These are phyloP conservation scores for Spicauda simplicius DNA, from an alignment of 2,888 invertebrate species.

Conservation along the genomic window DNA sequence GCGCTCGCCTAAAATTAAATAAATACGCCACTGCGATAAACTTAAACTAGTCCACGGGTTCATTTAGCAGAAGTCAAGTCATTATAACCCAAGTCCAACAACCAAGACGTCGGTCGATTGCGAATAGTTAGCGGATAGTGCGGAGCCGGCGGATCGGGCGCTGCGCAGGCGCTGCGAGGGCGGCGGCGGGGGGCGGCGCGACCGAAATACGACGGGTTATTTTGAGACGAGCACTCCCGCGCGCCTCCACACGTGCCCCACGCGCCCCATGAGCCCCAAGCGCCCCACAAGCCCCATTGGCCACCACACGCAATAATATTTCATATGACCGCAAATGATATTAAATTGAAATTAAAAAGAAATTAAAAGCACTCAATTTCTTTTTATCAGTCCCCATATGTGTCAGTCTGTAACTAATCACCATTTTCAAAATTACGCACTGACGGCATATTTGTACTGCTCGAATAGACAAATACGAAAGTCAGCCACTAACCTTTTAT, in stretches of 20 bases:
- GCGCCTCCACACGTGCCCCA: slow-evolving; percentile 49
- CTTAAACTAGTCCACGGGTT: slow-evolving; percentile 83
- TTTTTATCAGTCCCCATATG: too few relatives aligned
- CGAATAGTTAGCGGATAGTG: slow-evolving; percentile 96
- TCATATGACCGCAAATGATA: not conserved
- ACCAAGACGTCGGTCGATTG: slow-evolving; percentile 97
- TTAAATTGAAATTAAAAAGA: too few relatives aligned
- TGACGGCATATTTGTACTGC: too few relatives aligned
- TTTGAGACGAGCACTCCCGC: slow-evolving; percentile 75
- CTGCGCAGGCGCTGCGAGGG: slow-evolving; percentile 58
- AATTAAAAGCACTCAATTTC: too few relatives aligned
- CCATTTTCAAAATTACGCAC: too few relatives aligned
- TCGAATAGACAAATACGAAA: too few relatives aligned
- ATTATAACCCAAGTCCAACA: slow-evolving; percentile 89
- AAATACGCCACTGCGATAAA: slow-evolving; percentile 80
- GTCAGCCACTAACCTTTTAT: too few relatives aligned
- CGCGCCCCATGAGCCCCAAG: slow-evolving; percentile 22
- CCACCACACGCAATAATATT: slow-evolving; percentile 26
- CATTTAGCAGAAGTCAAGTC: slow-evolving; percentile 91
- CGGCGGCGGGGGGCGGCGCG: slow-evolving; percentile 61
- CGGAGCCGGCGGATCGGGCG: slow-evolving; percentile 59
- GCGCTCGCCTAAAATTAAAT: slow-evolving; percentile 68
- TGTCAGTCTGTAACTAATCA: too few relatives aligned
- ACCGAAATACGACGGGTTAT: slow-evolving; percentile 82
- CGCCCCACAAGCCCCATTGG: slow-evolving; percentile 36